Conservation (phyloP, 2,113 vertebrate species). For the Trachemys scripta region DNA sequence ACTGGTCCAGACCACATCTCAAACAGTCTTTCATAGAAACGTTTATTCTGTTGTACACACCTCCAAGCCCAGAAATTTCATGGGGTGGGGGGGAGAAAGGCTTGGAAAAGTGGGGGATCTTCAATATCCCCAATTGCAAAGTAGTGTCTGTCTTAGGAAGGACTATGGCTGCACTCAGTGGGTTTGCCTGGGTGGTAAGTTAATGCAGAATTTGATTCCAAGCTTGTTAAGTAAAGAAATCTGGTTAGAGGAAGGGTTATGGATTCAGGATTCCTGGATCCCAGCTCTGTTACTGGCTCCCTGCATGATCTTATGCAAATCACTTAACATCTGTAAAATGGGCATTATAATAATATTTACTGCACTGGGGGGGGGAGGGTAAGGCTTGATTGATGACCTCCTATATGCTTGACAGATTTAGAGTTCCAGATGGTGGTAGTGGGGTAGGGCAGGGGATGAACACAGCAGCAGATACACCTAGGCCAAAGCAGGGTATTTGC, state of each 20-base stretch:
- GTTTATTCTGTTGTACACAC: constrained; percentile 9
- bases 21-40: neutral
- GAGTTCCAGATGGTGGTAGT: too few relatives aligned
- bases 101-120: neutral
- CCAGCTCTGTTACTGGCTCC: neutral
- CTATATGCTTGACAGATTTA: neutral
- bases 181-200: neutral
- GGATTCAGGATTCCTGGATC: neutral
- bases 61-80: constrained; percentile 18
- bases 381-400: neutral
- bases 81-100: constrained; percentile 27
- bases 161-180: neutral
- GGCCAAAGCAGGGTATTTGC: too few relatives aligned
- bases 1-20: constrained; percentile 50
- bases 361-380: neutral
- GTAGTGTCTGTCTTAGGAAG: neutral
- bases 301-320: neutral
- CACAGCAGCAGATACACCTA: too few relatives aligned
- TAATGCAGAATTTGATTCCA: neutral
- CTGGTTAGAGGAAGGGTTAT: neutral
- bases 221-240: neutral
- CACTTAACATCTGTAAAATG: neutral
- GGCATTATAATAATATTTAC: neutral
- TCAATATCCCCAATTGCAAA: constrained; percentile 26
- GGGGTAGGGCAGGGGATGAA: too few relatives aligned